phyloP scores from a whole-genome alignment of 2,113 vertebrate genomes.

The Amphiprion percula region DNA sequence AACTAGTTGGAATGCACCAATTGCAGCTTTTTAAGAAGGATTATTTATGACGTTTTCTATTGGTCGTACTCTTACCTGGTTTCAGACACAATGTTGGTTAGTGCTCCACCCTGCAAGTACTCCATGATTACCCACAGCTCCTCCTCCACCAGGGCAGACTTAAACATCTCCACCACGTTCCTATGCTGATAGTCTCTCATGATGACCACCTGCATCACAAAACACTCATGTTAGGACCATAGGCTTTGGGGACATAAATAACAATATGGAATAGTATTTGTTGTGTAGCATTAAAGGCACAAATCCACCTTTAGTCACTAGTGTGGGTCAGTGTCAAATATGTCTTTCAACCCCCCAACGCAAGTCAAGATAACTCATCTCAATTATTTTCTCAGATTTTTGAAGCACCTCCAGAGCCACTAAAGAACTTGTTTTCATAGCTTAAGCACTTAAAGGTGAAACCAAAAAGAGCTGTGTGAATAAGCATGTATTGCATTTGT shows the following conservation, averaged over 20 bases:
- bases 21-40: neutral
- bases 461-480: slow-evolving; percentile 3
- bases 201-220: slow-evolving; percentile 92
- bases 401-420: neutral
- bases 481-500: neutral
- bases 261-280: neutral
- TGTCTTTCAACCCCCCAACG: too few relatives aligned
- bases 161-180: slow-evolving; percentile 99
- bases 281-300: neutral
- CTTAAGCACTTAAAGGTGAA: neutral
- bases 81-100: slow-evolving; percentile 98
- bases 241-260: neutral
- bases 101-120: slow-evolving; percentile 97
- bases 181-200: slow-evolving; percentile 98
- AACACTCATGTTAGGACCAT: neutral
- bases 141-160: slow-evolving; percentile 97
- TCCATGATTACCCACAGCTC: slow-evolving; percentile 99
- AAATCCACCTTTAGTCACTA: neutral
- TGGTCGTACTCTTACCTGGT: slow-evolving; percentile 87
- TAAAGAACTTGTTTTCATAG: neutral
- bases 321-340: too few relatives aligned
- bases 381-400: neutral
- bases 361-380: neutral
- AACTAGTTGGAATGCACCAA: slow-evolving; percentile 16
- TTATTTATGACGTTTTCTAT: too few relatives aligned